Base-by-base conservation (phyloP, 2,113 vertebrate genomes). In the Sceloporus undulatus region DNA sequence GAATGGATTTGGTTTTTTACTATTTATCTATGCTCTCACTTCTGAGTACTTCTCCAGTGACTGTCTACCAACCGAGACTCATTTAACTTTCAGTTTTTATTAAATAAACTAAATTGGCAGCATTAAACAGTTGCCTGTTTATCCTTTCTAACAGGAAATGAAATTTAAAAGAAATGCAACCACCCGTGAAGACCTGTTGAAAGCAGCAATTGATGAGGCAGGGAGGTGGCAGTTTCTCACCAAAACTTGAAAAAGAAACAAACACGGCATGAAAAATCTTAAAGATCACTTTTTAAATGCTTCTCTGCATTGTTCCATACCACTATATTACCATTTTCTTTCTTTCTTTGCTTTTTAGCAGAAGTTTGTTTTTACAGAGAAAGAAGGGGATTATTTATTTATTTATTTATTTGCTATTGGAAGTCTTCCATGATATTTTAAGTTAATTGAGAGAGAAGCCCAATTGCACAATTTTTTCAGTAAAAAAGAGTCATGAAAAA, bases 61-160 rank as follows among this genome's bases (percentile, higher is more conserved):
- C 93, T 93, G 93, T 92, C 93, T 93, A 86, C 86, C 89, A 90
- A 88, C 85, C 90, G 91, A 92, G 93, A 90, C 90, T 91, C 81
- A 79, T 92, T 92, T 90, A 89, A 88, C 88, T 90, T 95, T 93
- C 91, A 88, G 65, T 95, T 96, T 95, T 94, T 94, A 94, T 95
- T 95, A 96, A 94, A 94, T 91, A 92, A 96, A 92, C 90, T 87
- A 92, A 94, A 96, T 94, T 29, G 93, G 91, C 93, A 91, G 95
- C 94, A 95, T 95, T 93, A 91, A 95, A 95, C 91, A 93, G 94
- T 94, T 94, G 93, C 95, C 94, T 95, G 93, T 94, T 95, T 95
- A 95, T 96, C 93, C 92, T 96, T 96, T 96, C 93, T 93, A 96
- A 86, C 92, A 96, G 96, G 96, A 97, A 96, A 97, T 97, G 94